Conservation (phyloP, 1,140 invertebrate species). For the Olivierus martensii region DNA sequence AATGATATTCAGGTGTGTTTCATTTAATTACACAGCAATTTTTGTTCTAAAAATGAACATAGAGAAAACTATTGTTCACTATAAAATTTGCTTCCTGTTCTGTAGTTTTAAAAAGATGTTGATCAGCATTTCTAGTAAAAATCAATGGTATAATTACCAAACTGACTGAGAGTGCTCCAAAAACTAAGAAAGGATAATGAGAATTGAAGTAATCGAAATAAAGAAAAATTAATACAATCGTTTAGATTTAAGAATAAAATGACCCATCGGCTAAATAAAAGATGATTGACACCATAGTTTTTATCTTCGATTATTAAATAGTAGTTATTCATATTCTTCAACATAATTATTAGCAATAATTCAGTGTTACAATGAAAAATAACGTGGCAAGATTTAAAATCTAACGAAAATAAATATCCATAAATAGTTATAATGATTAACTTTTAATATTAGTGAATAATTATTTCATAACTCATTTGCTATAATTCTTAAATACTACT, state of each 20-base stretch:
- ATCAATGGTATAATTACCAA: conserved; percentile 22
- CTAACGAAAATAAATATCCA: too few relatives aligned
- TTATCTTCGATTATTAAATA: too few relatives aligned
- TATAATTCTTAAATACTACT: too few relatives aligned
- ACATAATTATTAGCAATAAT: conserved; percentile 67
- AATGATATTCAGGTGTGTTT: too few relatives aligned
- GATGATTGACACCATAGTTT: too few relatives aligned
- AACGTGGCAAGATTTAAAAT: conserved; percentile 79
- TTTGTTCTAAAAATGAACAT: conserved; percentile 3
- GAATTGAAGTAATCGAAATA: background rate
- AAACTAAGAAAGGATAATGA: conserved; percentile 9
- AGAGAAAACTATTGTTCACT: conserved; percentile 14
- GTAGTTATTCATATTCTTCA: conserved; percentile 70
- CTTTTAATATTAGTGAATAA: too few relatives aligned
- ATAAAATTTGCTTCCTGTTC: conserved; percentile 29
- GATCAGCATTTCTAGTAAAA: conserved; percentile 26
- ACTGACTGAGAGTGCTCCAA: conserved; percentile 14
- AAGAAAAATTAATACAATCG: too few relatives aligned
- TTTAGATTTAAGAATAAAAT: too few relatives aligned
- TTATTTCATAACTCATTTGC: too few relatives aligned
- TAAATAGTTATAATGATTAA: too few relatives aligned
- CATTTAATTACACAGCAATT: too few relatives aligned
- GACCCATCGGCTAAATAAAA: too few relatives aligned
- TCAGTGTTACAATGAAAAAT: conserved; percentile 77
- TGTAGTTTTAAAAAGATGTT: conserved; percentile 22